Evolutionary conservation across 1,140 invertebrate genomes (phyloP), one percentile per base, ranked within the genome.

Genomic region (Scaptomyza montana): DNA sequence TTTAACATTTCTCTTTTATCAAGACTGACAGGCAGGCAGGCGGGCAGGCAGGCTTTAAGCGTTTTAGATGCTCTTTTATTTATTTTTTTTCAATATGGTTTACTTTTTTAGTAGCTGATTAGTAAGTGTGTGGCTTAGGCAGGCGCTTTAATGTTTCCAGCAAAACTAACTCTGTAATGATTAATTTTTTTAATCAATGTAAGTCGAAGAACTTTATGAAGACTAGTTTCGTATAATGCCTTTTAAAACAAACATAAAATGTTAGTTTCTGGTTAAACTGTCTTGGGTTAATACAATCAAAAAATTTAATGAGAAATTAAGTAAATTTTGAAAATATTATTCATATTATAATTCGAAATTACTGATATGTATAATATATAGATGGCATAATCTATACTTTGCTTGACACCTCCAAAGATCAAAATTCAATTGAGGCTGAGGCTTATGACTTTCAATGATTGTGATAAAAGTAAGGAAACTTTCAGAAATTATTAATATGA

Each of bases 1-100:
- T 91, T 91, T 87, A 91, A 74, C 90, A 91, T 91, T 89, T 76
- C 80, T 78, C 69, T 74, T 62, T 59, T 75, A 43, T 43, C 39
- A 65, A 50, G 53, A 47, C 77, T 76, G 59, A 59, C 67, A 36
- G 67, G 30, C 49, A 63, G 57, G 50, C 54, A 45, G 56, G 59
- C 55, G 19, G 41, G 43, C 55, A 30, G 28, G 49, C 63, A 30
- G 57, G 39, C 65, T 43, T 43, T 43, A 54, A 45, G 51, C 63
- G 39, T n/a, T 43, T 43, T 43, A 43, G 39, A 43, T 43, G 39
- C 39, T 43, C 39, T 19, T 56, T 56, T 21, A 39, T 41, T 41
- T n/a, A n/a, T n/a, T 21, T 56, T 13, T 21, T 56, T 56, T 56
- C 30, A 13, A 43, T 56, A 30, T 30, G 21, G 21, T 25, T 36